Conservation (phyloP, 2,888 invertebrate species). For the Carpatolechia fugitivella region DNA sequence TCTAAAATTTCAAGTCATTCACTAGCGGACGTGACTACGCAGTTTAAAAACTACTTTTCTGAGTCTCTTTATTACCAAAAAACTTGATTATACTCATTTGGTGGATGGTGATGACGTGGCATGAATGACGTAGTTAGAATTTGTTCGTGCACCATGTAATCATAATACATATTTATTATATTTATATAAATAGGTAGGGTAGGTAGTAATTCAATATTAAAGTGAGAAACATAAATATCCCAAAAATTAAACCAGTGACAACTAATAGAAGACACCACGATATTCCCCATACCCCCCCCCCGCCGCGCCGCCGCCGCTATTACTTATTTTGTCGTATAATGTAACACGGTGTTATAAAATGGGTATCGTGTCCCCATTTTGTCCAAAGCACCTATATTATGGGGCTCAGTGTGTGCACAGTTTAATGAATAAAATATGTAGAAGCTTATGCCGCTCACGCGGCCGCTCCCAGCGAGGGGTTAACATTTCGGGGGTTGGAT, state of each 20-base stretch:
- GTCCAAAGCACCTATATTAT: constrained; percentile 45
- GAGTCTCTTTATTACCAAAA: neutral
- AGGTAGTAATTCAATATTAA: neutral
- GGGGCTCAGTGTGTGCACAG: constrained; percentile 47
- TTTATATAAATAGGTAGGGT: too few relatives aligned
- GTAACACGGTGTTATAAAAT: constrained; percentile 34
- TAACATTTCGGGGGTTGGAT: constrained; percentile 39
- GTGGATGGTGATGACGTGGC: neutral
- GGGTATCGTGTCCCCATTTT: constrained; percentile 45
- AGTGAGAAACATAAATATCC: neutral
- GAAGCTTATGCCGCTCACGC: constrained; percentile 39
- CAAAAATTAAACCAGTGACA: neutral
- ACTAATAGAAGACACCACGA: neutral
- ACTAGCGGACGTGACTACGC: neutral
- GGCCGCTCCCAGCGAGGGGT: constrained; percentile 52
- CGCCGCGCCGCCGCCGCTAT: too few relatives aligned
- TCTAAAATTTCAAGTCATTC: neutral
- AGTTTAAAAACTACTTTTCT: neutral
- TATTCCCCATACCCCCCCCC: too few relatives aligned
- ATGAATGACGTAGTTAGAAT: neutral
- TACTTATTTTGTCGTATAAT: too few relatives aligned
- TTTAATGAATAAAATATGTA: constrained; percentile 67
- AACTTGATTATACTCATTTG: neutral
- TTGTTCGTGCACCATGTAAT: too few relatives aligned
- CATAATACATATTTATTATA: too few relatives aligned